Evolutionary conservation across 2,113 vertebrate genomes (phyloP).

Genomic region (Chaenogobius annularis): DNA sequence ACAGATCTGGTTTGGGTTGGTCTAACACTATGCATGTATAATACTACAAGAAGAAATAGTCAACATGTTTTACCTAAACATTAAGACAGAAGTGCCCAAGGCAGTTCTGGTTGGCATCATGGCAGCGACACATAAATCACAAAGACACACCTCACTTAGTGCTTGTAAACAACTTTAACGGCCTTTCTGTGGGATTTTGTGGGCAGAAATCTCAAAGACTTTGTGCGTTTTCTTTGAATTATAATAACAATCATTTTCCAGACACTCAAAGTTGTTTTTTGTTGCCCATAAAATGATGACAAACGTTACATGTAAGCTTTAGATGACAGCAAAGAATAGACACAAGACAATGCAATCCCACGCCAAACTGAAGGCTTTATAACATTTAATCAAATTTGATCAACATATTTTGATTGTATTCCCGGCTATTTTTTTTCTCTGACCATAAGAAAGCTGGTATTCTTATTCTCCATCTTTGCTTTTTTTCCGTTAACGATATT

Average conservation of each 20-base stretch:
- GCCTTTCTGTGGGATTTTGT: not conserved
- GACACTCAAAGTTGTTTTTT: not conserved
- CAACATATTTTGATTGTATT: not conserved
- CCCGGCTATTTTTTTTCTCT: not conserved
- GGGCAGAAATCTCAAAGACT: not conserved
- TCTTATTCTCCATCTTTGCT: conserved; percentile 5
- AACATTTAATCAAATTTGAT: conserved; percentile 4
- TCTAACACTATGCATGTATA: not conserved
- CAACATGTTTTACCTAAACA: not conserved
- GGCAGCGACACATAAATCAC: not conserved
- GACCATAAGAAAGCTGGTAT: not conserved
- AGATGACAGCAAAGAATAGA: too few relatives aligned
- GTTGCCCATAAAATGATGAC: too few relatives aligned
- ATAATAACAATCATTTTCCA: not conserved
- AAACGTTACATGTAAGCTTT: too few relatives aligned
- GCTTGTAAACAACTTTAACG: not conserved
- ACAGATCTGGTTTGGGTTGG: not conserved
- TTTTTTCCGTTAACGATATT: conserved; percentile 14
- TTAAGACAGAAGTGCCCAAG: not conserved
- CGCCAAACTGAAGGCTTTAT: not conserved
- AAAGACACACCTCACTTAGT: not conserved
- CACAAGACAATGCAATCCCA: not conserved
- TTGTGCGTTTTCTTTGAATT: not conserved
- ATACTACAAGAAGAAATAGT: not conserved
- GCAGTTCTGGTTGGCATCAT: not conserved